A percentile compares a stretch with the other conserved stretches of the same genome.
Evolutionary conservation across 2,113 vertebrate genomes (phyloP).

Genomic region (Bombycilla garrulus): DNA sequence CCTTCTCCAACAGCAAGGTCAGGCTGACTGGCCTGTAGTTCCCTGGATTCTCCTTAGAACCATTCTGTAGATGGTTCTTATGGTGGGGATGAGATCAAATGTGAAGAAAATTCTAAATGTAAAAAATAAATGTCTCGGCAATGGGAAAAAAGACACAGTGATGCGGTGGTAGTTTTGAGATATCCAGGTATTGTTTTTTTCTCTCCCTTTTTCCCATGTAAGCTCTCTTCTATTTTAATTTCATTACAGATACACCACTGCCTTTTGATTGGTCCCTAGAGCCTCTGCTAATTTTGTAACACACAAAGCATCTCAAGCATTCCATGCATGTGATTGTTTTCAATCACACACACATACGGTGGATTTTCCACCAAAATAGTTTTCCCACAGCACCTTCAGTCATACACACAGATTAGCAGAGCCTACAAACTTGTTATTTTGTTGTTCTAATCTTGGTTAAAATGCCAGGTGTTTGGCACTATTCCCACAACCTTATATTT

Average conservation of each 20-base stretch:
- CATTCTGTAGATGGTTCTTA: not conserved
- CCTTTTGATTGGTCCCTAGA: not conserved
- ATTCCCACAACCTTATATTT: not conserved
- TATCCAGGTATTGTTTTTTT: not conserved
- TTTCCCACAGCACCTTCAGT: not conserved
- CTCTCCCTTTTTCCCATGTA: not conserved
- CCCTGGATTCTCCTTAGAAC: not conserved
- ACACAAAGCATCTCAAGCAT: not conserved
- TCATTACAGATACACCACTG: not conserved
- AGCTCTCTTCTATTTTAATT: not conserved
- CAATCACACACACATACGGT: not conserved
- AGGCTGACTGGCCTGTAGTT: not conserved
- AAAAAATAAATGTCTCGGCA: fast-evolving
- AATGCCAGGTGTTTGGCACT: not conserved
- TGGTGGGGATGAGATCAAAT: not conserved
- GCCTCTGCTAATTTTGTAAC: not conserved
- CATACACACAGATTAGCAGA: not conserved
- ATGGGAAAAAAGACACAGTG: not conserved
- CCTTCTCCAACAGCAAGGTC: not conserved
- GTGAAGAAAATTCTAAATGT: not conserved
- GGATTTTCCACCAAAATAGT: not conserved
- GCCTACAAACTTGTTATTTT: not conserved
- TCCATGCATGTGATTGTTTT: not conserved
- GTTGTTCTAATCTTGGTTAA: not conserved
- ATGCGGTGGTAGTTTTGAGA: not conserved